These are phyloP conservation scores for Chironex yamaguchii DNA, from an alignment of 30 jellyfish, hydroid and myxozoan genomes.

Conservation along the genomic window DNA sequence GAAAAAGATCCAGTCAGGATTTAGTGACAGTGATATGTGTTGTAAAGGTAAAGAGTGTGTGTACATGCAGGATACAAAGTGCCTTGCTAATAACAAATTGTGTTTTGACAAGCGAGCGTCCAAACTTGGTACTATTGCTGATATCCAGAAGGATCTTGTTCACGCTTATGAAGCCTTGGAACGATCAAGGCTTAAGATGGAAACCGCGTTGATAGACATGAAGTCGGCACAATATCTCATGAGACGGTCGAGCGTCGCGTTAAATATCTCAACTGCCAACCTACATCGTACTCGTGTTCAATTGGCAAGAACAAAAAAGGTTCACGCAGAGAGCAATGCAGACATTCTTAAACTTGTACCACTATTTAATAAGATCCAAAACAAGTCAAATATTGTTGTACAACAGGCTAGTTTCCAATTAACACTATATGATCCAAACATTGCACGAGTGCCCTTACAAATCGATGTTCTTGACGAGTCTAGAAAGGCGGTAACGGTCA, in stretches of 20 bases:
- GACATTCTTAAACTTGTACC: conserved; percentile 10
- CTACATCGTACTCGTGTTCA: conserved; percentile 12
- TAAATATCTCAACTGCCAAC: conserved; percentile 53
- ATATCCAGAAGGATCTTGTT: conserved; percentile 15
- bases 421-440: conserved; percentile 23
- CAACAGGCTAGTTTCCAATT: conserved; percentile 68
- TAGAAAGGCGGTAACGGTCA: neutral
- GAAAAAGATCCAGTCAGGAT: conserved; percentile 66
- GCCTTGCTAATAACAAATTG: conserved; percentile 61
- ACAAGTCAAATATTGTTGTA: conserved; percentile 62
- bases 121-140: neutral
- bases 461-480: neutral
- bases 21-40: conserved; percentile 65
- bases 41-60: conserved; percentile 79
- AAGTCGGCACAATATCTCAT: conserved; percentile 54
- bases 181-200: conserved; percentile 45
- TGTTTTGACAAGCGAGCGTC: conserved; percentile 45
- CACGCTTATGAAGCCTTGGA: conserved; percentile 62
- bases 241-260: conserved; percentile 54
- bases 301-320: conserved; percentile 4
- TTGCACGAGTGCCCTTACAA: conserved; percentile 64
- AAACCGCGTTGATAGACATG: conserved; percentile 59
- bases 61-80: conserved; percentile 48
- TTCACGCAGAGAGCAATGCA: neutral
- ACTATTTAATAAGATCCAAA: conserved; percentile 30